phyloP scores from a whole-genome alignment of 2,113 vertebrate genomes.

The Coturnix japonica region DNA sequence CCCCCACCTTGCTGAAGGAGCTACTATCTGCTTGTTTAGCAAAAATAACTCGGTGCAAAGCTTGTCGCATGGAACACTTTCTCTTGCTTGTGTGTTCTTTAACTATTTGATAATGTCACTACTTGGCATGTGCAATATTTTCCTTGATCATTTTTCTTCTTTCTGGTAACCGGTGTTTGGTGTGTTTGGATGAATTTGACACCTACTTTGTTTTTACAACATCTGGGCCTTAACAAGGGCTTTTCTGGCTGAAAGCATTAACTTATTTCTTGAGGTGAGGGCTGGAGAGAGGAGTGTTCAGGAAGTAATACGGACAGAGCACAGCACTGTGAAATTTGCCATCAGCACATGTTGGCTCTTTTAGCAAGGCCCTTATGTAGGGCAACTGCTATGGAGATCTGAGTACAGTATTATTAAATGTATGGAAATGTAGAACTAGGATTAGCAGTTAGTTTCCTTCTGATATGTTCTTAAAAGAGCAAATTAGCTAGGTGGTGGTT shows the following conservation, averaged over 20 bases:
- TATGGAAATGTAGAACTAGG: not conserved
- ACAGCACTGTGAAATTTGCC: not conserved
- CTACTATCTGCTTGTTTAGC: not conserved
- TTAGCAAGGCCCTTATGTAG: not conserved
- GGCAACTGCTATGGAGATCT: not conserved
- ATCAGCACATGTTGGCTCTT: not conserved
- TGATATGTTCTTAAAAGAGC: not conserved
- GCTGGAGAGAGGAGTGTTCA: not conserved
- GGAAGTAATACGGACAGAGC: not conserved
- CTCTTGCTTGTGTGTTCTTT: not conserved
- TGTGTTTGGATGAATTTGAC: conserved; percentile 10
- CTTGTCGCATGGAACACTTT: conserved; percentile 11
- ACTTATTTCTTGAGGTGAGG: not conserved
- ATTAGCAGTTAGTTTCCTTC: not conserved
- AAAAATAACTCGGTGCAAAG: not conserved
- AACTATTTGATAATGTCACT: not conserved
- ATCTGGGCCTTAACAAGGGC: not conserved
- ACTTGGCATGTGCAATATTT: not conserved
- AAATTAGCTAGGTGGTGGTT: not conserved
- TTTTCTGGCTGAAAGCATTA: conserved; percentile 27
- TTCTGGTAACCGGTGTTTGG: not conserved
- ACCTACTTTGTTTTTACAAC: not conserved
- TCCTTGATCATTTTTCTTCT: not conserved
- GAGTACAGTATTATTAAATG: not conserved
- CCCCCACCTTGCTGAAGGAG: not conserved